phyloP scores from a whole-genome alignment of 2,797 vertebrate species.

The Macropus fuliginosus region DNA sequence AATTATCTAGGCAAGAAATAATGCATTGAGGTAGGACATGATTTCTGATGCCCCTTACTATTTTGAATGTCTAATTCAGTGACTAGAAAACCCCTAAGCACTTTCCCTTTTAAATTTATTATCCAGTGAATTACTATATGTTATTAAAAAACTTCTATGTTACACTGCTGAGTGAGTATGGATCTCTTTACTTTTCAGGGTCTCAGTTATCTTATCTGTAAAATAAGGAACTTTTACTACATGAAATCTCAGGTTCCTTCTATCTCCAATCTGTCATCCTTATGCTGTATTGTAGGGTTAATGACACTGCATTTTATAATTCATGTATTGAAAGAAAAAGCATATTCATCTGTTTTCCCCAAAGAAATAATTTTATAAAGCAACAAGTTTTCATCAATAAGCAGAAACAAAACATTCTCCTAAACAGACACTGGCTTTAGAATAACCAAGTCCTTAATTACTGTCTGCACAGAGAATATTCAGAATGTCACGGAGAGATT shows the following conservation, averaged over 20 bases:
- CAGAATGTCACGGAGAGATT: constrained; percentile 19
- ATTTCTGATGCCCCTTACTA: background rate
- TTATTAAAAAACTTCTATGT: background rate
- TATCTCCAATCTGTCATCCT: background rate
- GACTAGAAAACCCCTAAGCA: background rate
- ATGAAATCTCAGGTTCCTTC: background rate
- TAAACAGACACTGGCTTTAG: constrained; percentile 21
- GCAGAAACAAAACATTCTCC: constrained; percentile 36
- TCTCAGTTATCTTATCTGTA: background rate
- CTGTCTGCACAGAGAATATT: constrained; percentile 41
- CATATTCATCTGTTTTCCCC: background rate
- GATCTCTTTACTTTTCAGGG: background rate
- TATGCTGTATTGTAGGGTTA: background rate
- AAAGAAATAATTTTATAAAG: constrained; percentile 8
- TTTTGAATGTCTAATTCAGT: background rate
- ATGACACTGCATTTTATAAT: background rate
- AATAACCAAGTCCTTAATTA: constrained; percentile 25
- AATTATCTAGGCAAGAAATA: background rate
- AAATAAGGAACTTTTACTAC: background rate
- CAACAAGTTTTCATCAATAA: constrained; percentile 34
- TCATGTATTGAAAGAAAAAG: background rate
- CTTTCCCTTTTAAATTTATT: background rate
- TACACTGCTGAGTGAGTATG: background rate
- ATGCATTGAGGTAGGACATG: background rate
- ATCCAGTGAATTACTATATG: background rate